Base-by-base conservation (phyloP, 2,113 vertebrate species). In the Sorex fumeus region DNA sequence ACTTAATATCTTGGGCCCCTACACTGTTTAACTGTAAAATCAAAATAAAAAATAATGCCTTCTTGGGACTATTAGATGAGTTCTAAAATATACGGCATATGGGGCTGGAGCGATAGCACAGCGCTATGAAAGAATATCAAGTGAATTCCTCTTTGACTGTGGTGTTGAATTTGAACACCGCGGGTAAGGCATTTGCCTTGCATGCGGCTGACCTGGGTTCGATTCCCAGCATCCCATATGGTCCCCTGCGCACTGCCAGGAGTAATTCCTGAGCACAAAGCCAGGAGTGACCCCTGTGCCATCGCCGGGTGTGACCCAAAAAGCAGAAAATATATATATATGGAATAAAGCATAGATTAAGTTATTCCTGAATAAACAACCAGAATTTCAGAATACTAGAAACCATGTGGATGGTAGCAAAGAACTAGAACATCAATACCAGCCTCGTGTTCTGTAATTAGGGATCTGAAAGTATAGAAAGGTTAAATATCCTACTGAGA, bases 21-120 rank as follows among this genome's bases (percentile, higher is more conserved):
- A n/a, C 32, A 36, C 85, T 79, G 28, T 87, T 87, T 34, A 87
- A 36, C 67, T 77, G 6, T 87, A 84, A 94, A 91, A 90, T 85
- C 34, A 90, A 92, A 86, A 50, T 27, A 79, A 79, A 78, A 94
- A 78, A 94, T 79, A 69, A 10, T 43, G 81, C 25, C 34, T 90
- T 87, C 74, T 77, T 81, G 53, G 40, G 16, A 6, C 18, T 60
- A 94, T 93, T 88, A 62, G 40, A 72, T 57, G n/a, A 94, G 30
- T 70, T 84, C 40, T 70, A 25, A 90, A 90, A 27, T 75, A 82
- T 81, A 23, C 78, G 34, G 40, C 43, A 70, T n/a, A n/a, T n/a
- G n/a, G n/a, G n/a, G n/a, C n/a, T n/a, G n/a, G n/a, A n/a, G n/a
- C n/a, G n/a, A n/a, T n/a, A n/a, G n/a, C n/a, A n/a, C n/a, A n/a